Percentiles rank a stretch among this genome's conserved stretches.
Evolutionary conservation across 2,113 vertebrate genomes (phyloP).

Genomic region (Phylloscopus whistleri): DNA sequence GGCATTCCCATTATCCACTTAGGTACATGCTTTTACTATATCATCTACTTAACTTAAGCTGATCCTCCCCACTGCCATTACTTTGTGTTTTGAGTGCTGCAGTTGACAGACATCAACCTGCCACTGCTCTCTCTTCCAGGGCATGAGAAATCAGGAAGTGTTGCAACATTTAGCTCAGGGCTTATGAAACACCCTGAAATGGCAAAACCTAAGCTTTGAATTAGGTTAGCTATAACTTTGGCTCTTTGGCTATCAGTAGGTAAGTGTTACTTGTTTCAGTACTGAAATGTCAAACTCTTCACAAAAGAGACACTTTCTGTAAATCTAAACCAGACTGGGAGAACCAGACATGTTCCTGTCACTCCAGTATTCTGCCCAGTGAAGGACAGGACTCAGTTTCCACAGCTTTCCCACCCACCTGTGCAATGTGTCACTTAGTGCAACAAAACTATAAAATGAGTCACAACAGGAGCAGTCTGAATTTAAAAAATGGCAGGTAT

Average conservation of each 20-base stretch:
- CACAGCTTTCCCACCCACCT: background rate
- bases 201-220: background rate
- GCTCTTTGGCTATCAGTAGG: background rate
- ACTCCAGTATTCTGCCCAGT: background rate
- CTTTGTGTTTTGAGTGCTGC: background rate
- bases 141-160: background rate
- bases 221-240: background rate
- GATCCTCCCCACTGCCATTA: background rate
- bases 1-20: slow-evolving; percentile 55
- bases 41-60: slow-evolving; percentile 20
- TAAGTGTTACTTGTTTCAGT: background rate
- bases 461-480: background rate
- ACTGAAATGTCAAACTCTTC: background rate
- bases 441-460: background rate
- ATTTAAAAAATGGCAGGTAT: background rate
- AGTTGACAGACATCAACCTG: background rate
- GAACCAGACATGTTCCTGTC: background rate
- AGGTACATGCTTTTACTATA: slow-evolving; percentile 4
- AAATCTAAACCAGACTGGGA: background rate
- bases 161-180: background rate
- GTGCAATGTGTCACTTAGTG: accelerated
- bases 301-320: background rate
- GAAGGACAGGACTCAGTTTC: background rate
- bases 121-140: background rate
- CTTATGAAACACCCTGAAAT: background rate